phyloP scores from a whole-genome alignment of 2,113 vertebrate genomes.

The Pithys albifrons region DNA sequence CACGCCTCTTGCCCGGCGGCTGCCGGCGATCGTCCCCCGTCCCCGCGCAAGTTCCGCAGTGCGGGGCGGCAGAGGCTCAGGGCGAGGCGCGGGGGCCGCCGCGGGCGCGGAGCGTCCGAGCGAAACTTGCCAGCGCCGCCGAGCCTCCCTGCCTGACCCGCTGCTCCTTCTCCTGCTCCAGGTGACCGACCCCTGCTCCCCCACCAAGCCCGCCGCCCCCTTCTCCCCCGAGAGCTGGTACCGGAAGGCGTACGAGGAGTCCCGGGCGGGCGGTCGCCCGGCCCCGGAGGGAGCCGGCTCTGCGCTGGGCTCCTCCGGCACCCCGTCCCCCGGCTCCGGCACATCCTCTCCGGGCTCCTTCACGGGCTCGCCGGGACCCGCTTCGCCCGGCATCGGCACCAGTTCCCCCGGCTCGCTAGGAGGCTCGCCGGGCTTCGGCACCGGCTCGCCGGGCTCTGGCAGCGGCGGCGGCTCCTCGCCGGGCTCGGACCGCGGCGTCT shows the following conservation, averaged over 20 bases:
- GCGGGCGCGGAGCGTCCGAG: background rate
- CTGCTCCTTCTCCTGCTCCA: slow-evolving; percentile 61
- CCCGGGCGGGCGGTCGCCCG: slow-evolving; percentile 82
- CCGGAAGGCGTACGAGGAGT: slow-evolving; percentile 90
- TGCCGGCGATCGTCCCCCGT: background rate
- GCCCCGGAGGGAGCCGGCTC: slow-evolving; percentile 93
- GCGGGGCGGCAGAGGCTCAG: background rate
- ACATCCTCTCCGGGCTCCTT: slow-evolving; percentile 95
- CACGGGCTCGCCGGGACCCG: slow-evolving; percentile 88
- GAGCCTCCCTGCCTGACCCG: background rate
- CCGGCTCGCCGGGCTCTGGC: slow-evolving; percentile 94
- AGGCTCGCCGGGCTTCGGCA: slow-evolving; percentile 93
- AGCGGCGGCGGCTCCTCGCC: slow-evolving; percentile 94
- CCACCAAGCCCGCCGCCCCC: slow-evolving; percentile 85
- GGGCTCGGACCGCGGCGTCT: slow-evolving; percentile 90
- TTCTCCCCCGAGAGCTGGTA: slow-evolving; percentile 96
- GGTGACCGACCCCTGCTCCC: slow-evolving; percentile 88
- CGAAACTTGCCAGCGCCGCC: background rate
- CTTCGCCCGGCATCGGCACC: slow-evolving; percentile 90
- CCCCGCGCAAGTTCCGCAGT: background rate
- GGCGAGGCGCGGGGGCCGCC: background rate
- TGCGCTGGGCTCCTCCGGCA: slow-evolving; percentile 91
- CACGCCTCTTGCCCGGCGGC: background rate
- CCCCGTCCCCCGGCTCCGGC: slow-evolving; percentile 91
- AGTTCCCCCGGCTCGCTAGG: slow-evolving; percentile 92